Percentiles rank a stretch among this genome's conserved stretches.
Evolutionary conservation across 2,113 vertebrate species (phyloP).

Genomic region (Coregonus clupeaformis): DNA sequence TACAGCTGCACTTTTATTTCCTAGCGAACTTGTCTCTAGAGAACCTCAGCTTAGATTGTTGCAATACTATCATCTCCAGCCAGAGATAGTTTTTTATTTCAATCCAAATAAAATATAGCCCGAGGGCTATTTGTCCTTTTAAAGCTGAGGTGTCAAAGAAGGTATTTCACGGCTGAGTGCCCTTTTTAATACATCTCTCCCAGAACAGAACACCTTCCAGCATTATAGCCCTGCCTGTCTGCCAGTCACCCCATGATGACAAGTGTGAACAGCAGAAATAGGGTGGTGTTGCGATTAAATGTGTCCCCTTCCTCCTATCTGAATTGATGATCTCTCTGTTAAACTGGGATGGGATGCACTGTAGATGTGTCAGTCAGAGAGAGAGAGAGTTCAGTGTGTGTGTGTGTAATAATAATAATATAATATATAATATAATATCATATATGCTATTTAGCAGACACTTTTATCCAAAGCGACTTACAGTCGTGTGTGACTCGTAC

Average conservation of each 20-base stretch:
- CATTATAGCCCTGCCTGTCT: conserved; percentile 6
- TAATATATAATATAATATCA: too few species aligned
- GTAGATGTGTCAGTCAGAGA: too few species aligned
- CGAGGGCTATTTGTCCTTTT: conserved; percentile 48
- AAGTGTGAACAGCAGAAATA: neutral
- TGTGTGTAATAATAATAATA: neutral
- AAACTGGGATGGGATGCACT: too few species aligned
- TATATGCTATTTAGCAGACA: too few species aligned
- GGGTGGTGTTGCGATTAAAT: neutral
- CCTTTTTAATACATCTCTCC: conserved; percentile 69
- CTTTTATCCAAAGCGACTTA: too few species aligned
- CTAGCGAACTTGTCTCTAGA: neutral
- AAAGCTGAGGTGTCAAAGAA: conserved; percentile 69
- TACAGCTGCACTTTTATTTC: neutral
- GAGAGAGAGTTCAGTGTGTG: neutral
- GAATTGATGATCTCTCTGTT: neutral
- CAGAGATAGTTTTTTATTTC: neutral
- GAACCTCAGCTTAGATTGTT: neutral
- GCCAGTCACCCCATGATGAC: conserved; percentile 27
- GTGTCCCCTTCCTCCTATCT: neutral
- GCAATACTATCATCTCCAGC: neutral
- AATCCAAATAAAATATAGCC: conserved; percentile 21
- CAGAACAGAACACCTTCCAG: conserved; percentile 5
- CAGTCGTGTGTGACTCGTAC: too few species aligned
- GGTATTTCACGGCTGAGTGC: conserved; percentile 76